Evolutionary conservation across 2,113 vertebrate genomes (phyloP).

Genomic region (Agapornis roseicollis): DNA sequence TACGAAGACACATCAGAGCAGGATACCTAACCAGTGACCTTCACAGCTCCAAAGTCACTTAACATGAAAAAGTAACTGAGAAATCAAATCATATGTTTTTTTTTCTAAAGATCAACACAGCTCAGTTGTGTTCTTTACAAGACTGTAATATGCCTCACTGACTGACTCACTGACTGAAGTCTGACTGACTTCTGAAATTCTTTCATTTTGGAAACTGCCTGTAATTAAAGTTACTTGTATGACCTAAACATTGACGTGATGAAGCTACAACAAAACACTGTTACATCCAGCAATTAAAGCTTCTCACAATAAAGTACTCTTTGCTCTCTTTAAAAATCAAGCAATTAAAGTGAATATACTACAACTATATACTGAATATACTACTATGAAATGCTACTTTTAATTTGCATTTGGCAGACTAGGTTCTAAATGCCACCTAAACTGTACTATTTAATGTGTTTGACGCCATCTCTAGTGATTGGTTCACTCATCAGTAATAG

Average conservation of each 20-base stretch:
- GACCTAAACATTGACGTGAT: neutral
- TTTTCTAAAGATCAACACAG: neutral
- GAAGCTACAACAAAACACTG: neutral
- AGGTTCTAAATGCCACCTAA: accelerated
- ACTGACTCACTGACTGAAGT: no score
- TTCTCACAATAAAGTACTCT: neutral
- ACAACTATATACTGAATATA: neutral
- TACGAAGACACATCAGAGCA: neutral
- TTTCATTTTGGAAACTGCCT: neutral
- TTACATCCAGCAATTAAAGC: neutral
- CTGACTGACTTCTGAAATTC: neutral
- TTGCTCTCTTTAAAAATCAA: neutral
- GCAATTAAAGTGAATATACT: accelerated
- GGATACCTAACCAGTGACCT: neutral
- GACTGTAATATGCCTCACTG: neutral
- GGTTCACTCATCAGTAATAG: neutral
- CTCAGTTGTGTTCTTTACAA: neutral
- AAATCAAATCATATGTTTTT: neutral
- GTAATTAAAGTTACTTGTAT: neutral
- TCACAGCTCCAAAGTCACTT: neutral
- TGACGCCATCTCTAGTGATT: accelerated
- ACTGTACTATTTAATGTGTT: neutral
- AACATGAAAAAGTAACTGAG: neutral
- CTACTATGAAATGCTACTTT: neutral
- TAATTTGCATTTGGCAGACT: neutral